These are phyloP conservation scores for Parnassius apollo DNA, from an alignment of 2,888 invertebrate species.

Conservation along the genomic window DNA sequence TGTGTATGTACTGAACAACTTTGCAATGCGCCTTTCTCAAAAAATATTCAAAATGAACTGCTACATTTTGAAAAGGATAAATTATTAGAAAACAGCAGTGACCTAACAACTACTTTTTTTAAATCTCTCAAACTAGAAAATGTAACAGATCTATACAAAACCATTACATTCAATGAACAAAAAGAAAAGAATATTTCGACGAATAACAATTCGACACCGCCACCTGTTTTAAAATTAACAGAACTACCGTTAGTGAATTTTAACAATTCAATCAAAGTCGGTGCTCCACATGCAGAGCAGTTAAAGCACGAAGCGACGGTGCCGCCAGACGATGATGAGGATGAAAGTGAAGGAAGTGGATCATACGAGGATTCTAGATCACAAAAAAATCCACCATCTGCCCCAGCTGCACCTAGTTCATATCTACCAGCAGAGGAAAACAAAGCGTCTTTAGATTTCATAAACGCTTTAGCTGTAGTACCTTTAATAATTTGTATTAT, in stretches of 20 bases:
- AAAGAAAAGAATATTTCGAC: conserved; percentile 35
- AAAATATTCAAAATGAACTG: conserved; percentile 50
- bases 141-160: conserved; percentile 48
- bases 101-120: conserved; percentile 49
- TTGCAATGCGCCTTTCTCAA: conserved; percentile 62
- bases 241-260: conserved; percentile 1
- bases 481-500: conserved; percentile 29
- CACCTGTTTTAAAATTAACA: conserved; percentile 28
- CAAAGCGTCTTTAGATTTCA: conserved; percentile 39
- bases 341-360: conserved; percentile 69
- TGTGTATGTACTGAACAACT: conserved; percentile 57
- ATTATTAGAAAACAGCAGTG: conserved; percentile 37
- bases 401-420: conserved; percentile 69
- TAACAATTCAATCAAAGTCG: conserved; percentile 22
- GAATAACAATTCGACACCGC: conserved; percentile 26
- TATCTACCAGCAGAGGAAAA: conserved; percentile 64
- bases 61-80: conserved; percentile 48
- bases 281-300: conserved; percentile 56
- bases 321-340: conserved; percentile 72
- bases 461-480: conserved; percentile 33
- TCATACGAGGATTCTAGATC: conserved; percentile 54
- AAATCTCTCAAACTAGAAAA: conserved; percentile 51
- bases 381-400: conserved; percentile 52
- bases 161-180: conserved; percentile 40
- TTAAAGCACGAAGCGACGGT: conserved; percentile 62